These are phyloP conservation scores for Muricea muricata DNA, from an alignment of 92 coral and sea anemone species.

Conservation along the genomic window DNA sequence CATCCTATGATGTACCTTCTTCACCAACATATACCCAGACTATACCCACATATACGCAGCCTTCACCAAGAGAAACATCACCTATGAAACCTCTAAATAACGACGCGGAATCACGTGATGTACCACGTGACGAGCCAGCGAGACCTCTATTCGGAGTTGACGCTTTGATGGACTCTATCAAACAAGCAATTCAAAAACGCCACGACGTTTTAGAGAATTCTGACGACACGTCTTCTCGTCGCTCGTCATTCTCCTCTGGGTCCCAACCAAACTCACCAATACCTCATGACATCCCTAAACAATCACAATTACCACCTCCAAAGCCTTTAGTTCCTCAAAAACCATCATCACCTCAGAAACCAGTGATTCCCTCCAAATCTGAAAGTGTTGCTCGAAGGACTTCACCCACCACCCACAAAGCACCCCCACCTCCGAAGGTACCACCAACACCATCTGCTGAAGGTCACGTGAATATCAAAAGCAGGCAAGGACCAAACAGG, in stretches of 20 bases:
- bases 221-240: slow-evolving; percentile 27
- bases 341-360: not conserved
- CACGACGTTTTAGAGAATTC: slow-evolving; percentile 23
- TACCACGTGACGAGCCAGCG: slow-evolving; percentile 10
- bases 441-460: not conserved
- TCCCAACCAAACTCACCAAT: slow-evolving; percentile 29
- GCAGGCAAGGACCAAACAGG: slow-evolving; percentile 48
- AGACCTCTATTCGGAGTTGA: slow-evolving; percentile 33
- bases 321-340: not conserved
- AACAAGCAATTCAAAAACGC: slow-evolving; percentile 35
- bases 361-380: slow-evolving; percentile 1
- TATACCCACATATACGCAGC: not conserved
- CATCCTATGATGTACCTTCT: not conserved
- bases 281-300: not conserved
- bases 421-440: not conserved
- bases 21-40: slow-evolving; percentile 12
- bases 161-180: slow-evolving; percentile 37
- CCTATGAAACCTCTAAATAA: not conserved
- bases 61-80: slow-evolving; percentile 1
- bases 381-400: not conserved
- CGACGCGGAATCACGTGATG: not conserved
- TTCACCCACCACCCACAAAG: not conserved
- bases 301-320: not conserved
- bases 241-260: slow-evolving; percentile 28
- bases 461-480: slow-evolving; percentile 5